Evolutionary conservation across 2,113 vertebrate genomes (phyloP), one percentile per base, ranked within the genome.

Genomic region (Tupaia tana): DNA sequence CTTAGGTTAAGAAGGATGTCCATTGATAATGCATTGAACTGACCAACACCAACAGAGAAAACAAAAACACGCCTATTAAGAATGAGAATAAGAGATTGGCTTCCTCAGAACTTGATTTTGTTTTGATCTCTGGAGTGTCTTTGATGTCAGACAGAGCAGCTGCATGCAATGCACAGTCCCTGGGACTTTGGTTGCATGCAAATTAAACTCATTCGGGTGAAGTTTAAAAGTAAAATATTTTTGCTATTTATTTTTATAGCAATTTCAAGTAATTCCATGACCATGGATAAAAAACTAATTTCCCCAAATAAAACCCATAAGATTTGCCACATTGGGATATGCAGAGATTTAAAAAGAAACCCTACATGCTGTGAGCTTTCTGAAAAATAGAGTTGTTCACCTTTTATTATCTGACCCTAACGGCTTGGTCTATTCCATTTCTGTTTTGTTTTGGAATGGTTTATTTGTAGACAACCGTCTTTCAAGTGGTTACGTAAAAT

Each of bases 41-140:
- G 94, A 83, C 67, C 90, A 92, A 82, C 1, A 11, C 15, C 59
- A 64, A 79, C 9, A 64, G 19, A 94, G 43, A 77, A 92, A 95
- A 95, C 84, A 94, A 69, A 95, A 94, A 73, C 70, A 67, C 1
- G 2, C 43, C 16, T 84, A 58, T 86, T 89, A 90, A 85, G 82
- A 29, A 54, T 24, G 75, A 93, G n/a, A 94, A 82, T 29, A 73
- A 92, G 79, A 94, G 71, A 89, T 77, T 89, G 7, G 0, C 43
- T 95, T 86, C 91, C 69, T 93, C 73, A 70, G 95, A 96, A 95
- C 67, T 94, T 58, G 52, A 78, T 95, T 96, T 80, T 77, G 88
- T 97, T 98, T 98, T 97, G 96, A 96, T 97, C 96, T 97, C 52
- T 29, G 15, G 29, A 54, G 43, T 59, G 54, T 87, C 91, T 98